These are phyloP conservation scores for Oryzaephilus surinamensis DNA, from an alignment of 1,140 invertebrate genomes.

Conservation along the genomic window DNA sequence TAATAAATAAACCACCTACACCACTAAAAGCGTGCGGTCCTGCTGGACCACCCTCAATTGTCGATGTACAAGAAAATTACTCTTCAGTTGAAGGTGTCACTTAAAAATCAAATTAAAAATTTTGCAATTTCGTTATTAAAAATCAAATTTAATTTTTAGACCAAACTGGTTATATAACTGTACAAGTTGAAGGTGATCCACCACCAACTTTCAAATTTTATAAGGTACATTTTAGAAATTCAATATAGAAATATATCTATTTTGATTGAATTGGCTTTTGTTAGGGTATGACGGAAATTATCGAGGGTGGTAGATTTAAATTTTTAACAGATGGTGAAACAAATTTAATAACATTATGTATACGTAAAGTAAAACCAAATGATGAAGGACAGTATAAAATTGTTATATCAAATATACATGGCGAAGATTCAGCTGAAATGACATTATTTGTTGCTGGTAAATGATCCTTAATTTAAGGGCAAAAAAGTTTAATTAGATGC, in stretches of 20 bases:
- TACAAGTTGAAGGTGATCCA: conserved; percentile 85
- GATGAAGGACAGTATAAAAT: conserved; percentile 97
- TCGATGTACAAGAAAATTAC: conserved; percentile 83
- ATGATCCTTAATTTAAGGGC: conserved; percentile 9
- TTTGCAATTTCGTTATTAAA: conserved; percentile 3
- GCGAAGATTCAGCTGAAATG: conserved; percentile 90
- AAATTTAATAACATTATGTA: conserved; percentile 84
- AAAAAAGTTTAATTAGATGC: too few species aligned
- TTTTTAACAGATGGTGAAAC: conserved; percentile 81
- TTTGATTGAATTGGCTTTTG: too few species aligned
- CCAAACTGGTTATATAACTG: conserved; percentile 78
- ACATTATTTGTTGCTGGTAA: conserved; percentile 92
- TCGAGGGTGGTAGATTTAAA: conserved; percentile 87
- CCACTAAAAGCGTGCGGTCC: conserved; percentile 67
- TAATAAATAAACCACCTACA: conserved; percentile 83
- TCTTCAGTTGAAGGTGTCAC: conserved; percentile 84
- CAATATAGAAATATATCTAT: conserved; percentile 25
- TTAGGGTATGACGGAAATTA: conserved; percentile 79
- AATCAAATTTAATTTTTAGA: conserved; percentile 46
- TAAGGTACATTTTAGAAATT: too few species aligned
- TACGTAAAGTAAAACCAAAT: conserved; percentile 89
- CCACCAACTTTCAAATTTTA: conserved; percentile 92
- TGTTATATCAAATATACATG: conserved; percentile 84
- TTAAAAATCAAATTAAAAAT: conserved; percentile 4
- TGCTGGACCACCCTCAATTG: conserved; percentile 72